Evolutionary conservation across 2,113 vertebrate species (phyloP).

Genomic region (Lepus europaeus): DNA sequence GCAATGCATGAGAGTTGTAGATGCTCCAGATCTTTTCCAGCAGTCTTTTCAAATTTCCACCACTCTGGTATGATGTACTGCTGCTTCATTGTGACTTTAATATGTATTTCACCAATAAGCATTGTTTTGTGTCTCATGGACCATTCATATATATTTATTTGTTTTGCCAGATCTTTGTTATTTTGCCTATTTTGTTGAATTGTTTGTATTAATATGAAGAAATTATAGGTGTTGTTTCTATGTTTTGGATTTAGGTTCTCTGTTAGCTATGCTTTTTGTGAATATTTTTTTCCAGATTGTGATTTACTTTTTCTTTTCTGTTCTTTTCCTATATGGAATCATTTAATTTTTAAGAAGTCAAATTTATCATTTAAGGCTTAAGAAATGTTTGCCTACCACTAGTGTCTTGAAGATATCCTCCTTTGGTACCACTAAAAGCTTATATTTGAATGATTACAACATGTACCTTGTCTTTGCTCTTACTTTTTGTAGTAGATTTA

Average conservation of each 20-base stretch:
- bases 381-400: not conserved
- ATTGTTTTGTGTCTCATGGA: not conserved
- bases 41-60: not conserved
- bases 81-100: constrained; percentile 5
- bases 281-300: not conserved
- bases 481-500: not conserved
- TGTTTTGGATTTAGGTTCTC: not conserved
- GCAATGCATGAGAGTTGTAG: not conserved
- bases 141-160: not conserved
- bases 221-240: not conserved
- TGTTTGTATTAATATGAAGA: not conserved
- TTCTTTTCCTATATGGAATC: not conserved
- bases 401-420: not conserved
- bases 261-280: not conserved
- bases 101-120: not conserved
- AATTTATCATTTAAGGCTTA: not conserved
- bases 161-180: not conserved
- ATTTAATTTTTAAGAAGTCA: not conserved
- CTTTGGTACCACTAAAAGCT: not conserved
- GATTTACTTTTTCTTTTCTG: constrained; percentile 9
- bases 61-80: not conserved
- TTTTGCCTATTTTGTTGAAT: not conserved
- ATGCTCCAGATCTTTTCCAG: not conserved
- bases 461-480: not conserved
- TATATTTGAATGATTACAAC: not conserved